phyloP scores from a whole-genome alignment of 2,888 invertebrate species.

The Lycophotia porphyrea region DNA sequence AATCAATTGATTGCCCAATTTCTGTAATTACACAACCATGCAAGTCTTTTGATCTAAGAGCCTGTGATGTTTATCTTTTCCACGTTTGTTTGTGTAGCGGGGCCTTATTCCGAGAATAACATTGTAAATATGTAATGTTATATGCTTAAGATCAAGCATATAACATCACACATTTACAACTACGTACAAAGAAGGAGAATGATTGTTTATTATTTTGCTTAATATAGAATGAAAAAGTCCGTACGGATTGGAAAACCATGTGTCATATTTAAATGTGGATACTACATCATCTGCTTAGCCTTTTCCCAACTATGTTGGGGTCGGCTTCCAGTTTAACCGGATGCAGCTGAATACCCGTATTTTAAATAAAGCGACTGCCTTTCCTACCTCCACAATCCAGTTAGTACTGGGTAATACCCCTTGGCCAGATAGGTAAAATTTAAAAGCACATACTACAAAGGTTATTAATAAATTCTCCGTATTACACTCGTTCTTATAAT shows the following conservation, averaged over 20 bases:
- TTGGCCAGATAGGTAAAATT: no score
- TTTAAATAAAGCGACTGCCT: no score
- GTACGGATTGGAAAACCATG: background rate
- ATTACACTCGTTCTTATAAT: background rate
- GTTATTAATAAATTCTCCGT: background rate
- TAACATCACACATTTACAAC: no score
- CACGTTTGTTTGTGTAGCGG: background rate
- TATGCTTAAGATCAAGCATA: background rate
- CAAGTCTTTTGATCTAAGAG: constrained; percentile 46
- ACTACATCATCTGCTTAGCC: no score
- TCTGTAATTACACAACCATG: constrained; percentile 47
- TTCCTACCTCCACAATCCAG: no score
- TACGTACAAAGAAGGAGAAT: background rate
- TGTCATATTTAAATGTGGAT: background rate
- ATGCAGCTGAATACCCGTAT: no score
- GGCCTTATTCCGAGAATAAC: constrained; percentile 1
- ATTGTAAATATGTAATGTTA: constrained; percentile 1
- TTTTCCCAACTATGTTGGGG: no score
- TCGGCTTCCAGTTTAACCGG: no score
- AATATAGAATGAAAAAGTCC: background rate
- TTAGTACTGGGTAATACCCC: no score
- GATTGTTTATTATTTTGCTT: background rate
- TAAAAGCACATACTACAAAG: no score
- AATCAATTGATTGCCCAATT: constrained; percentile 59
- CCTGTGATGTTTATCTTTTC: constrained; percentile 42